These are phyloP conservation scores for Melierax canorus DNA, from an alignment of 2,113 vertebrate species.

Conservation along the genomic window DNA sequence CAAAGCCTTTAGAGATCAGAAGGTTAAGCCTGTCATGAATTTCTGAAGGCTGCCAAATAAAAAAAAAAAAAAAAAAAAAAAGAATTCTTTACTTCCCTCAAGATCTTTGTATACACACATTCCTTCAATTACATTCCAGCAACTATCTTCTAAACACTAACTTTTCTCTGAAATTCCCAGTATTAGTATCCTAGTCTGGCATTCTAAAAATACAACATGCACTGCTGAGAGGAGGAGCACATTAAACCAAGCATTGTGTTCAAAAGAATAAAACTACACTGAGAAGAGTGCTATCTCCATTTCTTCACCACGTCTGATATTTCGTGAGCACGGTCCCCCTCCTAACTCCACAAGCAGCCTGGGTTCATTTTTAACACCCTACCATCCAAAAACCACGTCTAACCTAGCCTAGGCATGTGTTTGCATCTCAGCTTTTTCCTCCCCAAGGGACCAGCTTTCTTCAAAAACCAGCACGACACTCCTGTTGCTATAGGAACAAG, in stretches of 20 bases:
- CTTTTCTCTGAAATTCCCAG: neutral
- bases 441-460: constrained; percentile 23
- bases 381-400: neutral
- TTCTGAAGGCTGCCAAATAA: neutral
- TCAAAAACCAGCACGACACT: neutral
- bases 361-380: neutral
- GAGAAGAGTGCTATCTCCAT: neutral
- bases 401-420: neutral
- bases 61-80: neutral
- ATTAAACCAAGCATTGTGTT: neutral
- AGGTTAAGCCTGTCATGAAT: neutral
- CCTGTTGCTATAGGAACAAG: constrained; percentile 71
- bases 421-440: neutral
- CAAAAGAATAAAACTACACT: neutral
- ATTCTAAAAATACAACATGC: neutral
- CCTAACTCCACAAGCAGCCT: neutral
- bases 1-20: neutral
- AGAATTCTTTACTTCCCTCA: neutral
- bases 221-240: neutral
- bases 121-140: neutral
- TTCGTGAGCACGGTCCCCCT: fast-evolving
- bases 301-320: neutral
- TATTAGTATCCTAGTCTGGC: neutral
- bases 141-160: neutral
- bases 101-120: neutral